Evolutionary conservation across 2,888 invertebrate species (phyloP).

Genomic region (Amiota mariae): DNA sequence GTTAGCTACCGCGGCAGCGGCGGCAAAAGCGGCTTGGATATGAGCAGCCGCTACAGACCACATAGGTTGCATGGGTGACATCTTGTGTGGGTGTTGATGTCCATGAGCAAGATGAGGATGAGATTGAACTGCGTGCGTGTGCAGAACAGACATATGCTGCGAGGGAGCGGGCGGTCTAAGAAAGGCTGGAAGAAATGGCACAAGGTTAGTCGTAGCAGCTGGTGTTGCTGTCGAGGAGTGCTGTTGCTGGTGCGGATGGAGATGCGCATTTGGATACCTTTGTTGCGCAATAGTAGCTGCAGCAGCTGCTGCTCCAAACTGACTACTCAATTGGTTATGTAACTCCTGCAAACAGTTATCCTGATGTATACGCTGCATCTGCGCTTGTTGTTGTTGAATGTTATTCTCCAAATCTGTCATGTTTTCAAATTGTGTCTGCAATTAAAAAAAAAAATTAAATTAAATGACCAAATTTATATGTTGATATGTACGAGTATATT

Average conservation of each 20-base stretch:
- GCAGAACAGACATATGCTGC: slow-evolving; percentile 75
- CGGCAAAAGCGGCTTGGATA: slow-evolving; percentile 74
- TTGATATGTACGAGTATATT: too few species aligned
- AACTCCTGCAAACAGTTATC: slow-evolving; percentile 68
- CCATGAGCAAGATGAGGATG: slow-evolving; percentile 36
- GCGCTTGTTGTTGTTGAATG: slow-evolving; percentile 62
- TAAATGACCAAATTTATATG: not conserved
- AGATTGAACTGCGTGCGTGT: slow-evolving; percentile 54
- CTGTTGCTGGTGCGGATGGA: slow-evolving; percentile 48
- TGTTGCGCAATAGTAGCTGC: slow-evolving; percentile 40
- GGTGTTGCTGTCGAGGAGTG: slow-evolving; percentile 20
- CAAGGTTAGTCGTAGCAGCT: slow-evolving; percentile 42
- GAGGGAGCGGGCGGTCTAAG: slow-evolving; percentile 66
- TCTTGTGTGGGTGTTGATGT: slow-evolving; percentile 8
- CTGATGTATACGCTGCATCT: slow-evolving; percentile 65
- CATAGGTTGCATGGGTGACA: slow-evolving; percentile 62
- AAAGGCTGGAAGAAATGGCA: slow-evolving; percentile 70
- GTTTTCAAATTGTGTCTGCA: slow-evolving; percentile 63
- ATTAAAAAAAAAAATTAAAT: slow-evolving; percentile 40
- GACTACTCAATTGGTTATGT: slow-evolving; percentile 68
- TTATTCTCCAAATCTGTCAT: slow-evolving; percentile 66
- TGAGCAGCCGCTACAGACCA: slow-evolving; percentile 82
- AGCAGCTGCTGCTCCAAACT: slow-evolving; percentile 56
- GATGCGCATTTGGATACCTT: slow-evolving; percentile 30
- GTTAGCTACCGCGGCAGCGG: slow-evolving; percentile 62